These are phyloP conservation scores for Mesitornis unicolor DNA, from an alignment of 2,113 vertebrate species.

Conservation along the genomic window DNA sequence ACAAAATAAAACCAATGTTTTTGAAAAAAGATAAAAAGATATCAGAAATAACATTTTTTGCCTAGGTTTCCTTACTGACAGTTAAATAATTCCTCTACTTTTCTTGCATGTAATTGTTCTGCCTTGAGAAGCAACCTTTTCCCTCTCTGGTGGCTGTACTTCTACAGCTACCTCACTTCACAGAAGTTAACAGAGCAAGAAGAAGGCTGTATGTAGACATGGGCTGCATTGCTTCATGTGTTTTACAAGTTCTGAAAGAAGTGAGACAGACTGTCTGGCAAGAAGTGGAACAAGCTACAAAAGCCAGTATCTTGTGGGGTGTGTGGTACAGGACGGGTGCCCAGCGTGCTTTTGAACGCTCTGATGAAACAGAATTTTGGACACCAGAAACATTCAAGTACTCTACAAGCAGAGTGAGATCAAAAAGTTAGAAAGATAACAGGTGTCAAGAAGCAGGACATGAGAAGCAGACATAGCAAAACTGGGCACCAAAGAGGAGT, in stretches of 20 bases:
- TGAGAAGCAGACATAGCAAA: not conserved
- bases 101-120: not conserved
- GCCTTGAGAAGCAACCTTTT: not conserved
- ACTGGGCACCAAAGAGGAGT: not conserved
- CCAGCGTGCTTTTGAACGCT: not conserved
- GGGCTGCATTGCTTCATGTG: not conserved
- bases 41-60: not conserved
- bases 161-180: not conserved
- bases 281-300: not conserved
- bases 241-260: not conserved
- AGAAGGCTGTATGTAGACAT: not conserved
- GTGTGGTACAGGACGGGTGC: not conserved
- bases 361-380: not conserved
- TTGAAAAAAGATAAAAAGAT: not conserved
- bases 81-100: not conserved
- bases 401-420: not conserved
- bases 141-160: not conserved
- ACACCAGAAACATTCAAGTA: not conserved
- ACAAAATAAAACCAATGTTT: not conserved
- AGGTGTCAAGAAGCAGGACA: not conserved
- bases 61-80: not conserved
- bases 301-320: not conserved
- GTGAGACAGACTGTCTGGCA: not conserved
- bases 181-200: not conserved
- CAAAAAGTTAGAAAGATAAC: not conserved